Conservation (phyloP, 1,140 invertebrate species). For the Samia ricini region DNA sequence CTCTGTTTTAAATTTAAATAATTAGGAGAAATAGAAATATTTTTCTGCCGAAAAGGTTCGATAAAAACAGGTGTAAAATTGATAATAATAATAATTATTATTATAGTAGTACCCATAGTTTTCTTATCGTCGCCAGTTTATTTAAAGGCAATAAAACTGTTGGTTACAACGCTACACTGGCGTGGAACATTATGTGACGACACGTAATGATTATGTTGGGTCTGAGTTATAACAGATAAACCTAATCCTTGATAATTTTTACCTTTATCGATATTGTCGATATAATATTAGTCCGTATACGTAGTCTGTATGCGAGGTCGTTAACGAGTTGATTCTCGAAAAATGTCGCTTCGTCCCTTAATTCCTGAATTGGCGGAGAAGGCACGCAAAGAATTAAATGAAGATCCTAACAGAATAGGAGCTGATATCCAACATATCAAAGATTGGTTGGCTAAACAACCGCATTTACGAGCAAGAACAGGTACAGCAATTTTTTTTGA, state of each 20-base stretch:
- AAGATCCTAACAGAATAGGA: constrained; percentile 77
- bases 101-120: no score
- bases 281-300: constrained; percentile 4
- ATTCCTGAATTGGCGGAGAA: constrained; percentile 68
- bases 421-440: constrained; percentile 79
- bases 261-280: not conserved
- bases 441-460: constrained; percentile 82
- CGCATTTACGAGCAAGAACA: constrained; percentile 74
- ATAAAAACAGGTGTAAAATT: no score
- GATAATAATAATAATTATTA: no score
- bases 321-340: constrained; percentile 1
- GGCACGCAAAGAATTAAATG: constrained; percentile 79
- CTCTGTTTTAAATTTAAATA: no score
- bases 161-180: no score
- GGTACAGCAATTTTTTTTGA: constrained; percentile 30
- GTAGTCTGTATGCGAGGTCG: constrained; percentile 10
- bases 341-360: constrained; percentile 65
- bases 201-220: not conserved
- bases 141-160: not conserved
- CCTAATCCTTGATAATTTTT: constrained; percentile 8
- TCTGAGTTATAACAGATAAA: constrained; percentile 6
- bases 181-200: not conserved
- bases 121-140: not conserved
- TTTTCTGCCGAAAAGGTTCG: no score
- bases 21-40: no score